Conservation (phyloP, 2,797 vertebrate genomes). For the Microctenopoma lineatum region DNA sequence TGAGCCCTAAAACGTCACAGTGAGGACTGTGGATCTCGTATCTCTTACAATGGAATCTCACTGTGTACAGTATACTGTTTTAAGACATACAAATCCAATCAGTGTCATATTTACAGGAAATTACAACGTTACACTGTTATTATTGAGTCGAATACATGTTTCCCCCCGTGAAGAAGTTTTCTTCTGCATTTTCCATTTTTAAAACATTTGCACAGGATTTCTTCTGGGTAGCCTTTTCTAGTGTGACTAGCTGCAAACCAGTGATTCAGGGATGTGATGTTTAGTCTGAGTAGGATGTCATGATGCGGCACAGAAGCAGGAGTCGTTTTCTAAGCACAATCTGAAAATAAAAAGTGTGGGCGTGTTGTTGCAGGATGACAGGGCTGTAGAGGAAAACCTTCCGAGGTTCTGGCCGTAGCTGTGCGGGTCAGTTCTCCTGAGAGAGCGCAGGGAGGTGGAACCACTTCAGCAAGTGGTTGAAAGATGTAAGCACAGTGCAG, state of each 20-base stretch:
- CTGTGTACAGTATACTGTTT: too few species aligned
- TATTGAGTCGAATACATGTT: too few species aligned
- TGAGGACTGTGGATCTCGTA: neutral
- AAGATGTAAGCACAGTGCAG: neutral
- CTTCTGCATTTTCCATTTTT: neutral
- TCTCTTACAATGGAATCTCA: neutral
- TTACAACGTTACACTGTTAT: too few species aligned
- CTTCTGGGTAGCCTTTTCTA: neutral
- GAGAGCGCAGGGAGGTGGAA: conserved; percentile 1
- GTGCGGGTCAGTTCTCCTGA: conserved; percentile 4
- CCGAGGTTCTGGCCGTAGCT: neutral
- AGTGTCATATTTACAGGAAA: too few species aligned
- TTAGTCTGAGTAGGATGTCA: neutral
- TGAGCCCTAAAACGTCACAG: neutral
- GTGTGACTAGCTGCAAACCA: neutral
- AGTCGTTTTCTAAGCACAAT: conserved; percentile 23
- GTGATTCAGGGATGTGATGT: conserved; percentile 14
- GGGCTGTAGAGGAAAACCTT: conserved; percentile 12
- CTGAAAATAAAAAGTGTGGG: conserved; percentile 46
- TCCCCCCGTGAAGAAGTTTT: neutral
- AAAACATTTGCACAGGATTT: neutral
- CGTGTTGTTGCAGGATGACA: conserved; percentile 23
- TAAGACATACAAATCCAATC: too few species aligned
- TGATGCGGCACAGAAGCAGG: conserved; percentile 11
- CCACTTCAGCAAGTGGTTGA: neutral